Evolutionary conservation across 2,888 invertebrate species (phyloP), one percentile per base, ranked within the genome.

Genomic region (Himalopsyche tibetana): DNA sequence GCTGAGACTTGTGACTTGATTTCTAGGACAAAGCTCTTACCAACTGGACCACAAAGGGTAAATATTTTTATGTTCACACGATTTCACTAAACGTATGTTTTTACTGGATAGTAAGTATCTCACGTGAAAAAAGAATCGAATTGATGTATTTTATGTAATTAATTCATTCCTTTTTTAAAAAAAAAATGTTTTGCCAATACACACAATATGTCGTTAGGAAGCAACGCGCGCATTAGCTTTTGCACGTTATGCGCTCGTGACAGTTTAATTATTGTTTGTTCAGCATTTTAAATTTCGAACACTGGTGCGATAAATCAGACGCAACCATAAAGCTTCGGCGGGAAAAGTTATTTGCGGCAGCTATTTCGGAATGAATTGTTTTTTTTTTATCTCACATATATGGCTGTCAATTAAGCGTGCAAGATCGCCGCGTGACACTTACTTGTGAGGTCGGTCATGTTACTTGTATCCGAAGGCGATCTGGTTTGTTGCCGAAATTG

Each of bases 231-330:
- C 19, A 28, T 69, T 69, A 69, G 69, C 69, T 69, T 69, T 69
- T 69, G 69, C 69, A 69, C 12, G 80, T 19, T 80, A n/a, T 38
- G 42, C 42, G 42, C 12, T 42, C 80, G 80, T 80, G 80, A 80
- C 80, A 80, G 80, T 45, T 42, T 42, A 80, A 80, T 80, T 80
- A 80, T 80, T 80, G 80, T 80, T 80, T 42, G 80, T 51, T 80
- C 80, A 80, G 45, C 28, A 74, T 36, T 74, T 74, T 38, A 38
- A 74, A 74, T 74, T 74, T 74, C 74, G 36, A 74, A 19, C 80
- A 4, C 42, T 80, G 38, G 80, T 4, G 80, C 45, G 51, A 80
- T 80, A 80, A 80, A 80, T 80, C 80, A 80, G 51, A 51, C 80
- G 80, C 80, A 80, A 51, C 11, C 80, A 51, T 80, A 51, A 40